phyloP scores from a whole-genome alignment of 2,888 invertebrate genomes.

The Julus scanicus region DNA sequence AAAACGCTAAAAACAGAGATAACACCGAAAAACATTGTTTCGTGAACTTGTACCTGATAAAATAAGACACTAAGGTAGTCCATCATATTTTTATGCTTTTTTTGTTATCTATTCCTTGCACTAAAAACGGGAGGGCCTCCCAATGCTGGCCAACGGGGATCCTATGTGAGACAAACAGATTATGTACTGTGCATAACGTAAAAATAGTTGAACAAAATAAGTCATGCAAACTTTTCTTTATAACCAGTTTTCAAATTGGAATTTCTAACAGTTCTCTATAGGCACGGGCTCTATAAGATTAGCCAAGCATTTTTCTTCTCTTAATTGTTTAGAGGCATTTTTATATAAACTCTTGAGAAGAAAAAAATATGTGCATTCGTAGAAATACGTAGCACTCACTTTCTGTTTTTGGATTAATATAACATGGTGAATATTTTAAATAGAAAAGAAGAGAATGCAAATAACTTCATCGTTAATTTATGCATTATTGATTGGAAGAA shows the following conservation, averaged over 20 bases:
- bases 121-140: neutral
- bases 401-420: too few species aligned
- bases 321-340: too few species aligned
- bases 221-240: neutral
- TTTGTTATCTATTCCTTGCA: neutral
- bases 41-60: slow-evolving; percentile 45
- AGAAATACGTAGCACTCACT: neutral
- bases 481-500: too few species aligned
- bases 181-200: neutral
- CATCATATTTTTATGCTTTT: slow-evolving; percentile 40
- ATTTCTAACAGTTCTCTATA: neutral
- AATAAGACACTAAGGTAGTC: slow-evolving; percentile 20
- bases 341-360: too few species aligned
- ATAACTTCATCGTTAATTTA: too few species aligned
- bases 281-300: too few species aligned
- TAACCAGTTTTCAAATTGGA: neutral
- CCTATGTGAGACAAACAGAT: neutral
- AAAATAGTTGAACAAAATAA: neutral
- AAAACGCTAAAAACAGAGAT: slow-evolving; percentile 42
- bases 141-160: neutral
- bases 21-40: slow-evolving; percentile 12
- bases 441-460: too few species aligned
- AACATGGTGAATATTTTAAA: too few species aligned
- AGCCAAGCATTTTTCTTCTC: too few species aligned
- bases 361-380: neutral